Evolutionary conservation across 2,113 vertebrate genomes (phyloP).

Genomic region (Coryphaenoides rupestris): DNA sequence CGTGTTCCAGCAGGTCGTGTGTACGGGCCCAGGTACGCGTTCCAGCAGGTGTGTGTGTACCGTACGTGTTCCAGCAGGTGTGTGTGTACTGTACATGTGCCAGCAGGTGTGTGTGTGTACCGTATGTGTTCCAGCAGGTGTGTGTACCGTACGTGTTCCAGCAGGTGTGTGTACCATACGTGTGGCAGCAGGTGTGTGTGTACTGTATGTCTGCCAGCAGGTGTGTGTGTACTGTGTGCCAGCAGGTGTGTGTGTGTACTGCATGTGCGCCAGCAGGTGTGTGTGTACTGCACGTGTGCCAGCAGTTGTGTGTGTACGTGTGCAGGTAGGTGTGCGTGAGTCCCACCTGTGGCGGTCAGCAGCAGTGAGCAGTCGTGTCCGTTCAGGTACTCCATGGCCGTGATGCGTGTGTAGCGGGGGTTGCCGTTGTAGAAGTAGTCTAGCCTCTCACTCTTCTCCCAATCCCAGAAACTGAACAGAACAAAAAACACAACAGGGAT

Average conservation of each 20-base stretch:
- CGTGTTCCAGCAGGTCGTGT: too few species aligned
- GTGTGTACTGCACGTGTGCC: neutral
- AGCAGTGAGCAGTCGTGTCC: constrained; percentile 73
- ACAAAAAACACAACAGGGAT: constrained; percentile 1
- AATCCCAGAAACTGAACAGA: constrained; percentile 89
- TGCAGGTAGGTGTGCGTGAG: neutral
- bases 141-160: neutral
- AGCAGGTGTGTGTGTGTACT: neutral
- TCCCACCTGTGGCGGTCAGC: constrained; percentile 62
- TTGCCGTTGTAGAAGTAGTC: constrained; percentile 99
- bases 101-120: neutral
- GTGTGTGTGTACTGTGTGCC: neutral
- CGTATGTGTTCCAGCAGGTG: neutral
- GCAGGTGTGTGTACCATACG: constrained; percentile 2
- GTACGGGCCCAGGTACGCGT: too few species aligned
- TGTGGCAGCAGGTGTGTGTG: neutral
- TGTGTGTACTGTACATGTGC: neutral
- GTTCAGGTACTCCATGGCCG: constrained; percentile 96
- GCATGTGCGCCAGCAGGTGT: neutral
- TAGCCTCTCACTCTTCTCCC: constrained; percentile 95
- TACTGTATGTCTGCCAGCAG: too few species aligned
- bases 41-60: constrained; percentile 12
- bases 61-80: neutral
- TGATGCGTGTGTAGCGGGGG: constrained; percentile 93
- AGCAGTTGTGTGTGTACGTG: neutral